Evolutionary conservation across 2,113 vertebrate species (phyloP).

Genomic region (Junco hyemalis): DNA sequence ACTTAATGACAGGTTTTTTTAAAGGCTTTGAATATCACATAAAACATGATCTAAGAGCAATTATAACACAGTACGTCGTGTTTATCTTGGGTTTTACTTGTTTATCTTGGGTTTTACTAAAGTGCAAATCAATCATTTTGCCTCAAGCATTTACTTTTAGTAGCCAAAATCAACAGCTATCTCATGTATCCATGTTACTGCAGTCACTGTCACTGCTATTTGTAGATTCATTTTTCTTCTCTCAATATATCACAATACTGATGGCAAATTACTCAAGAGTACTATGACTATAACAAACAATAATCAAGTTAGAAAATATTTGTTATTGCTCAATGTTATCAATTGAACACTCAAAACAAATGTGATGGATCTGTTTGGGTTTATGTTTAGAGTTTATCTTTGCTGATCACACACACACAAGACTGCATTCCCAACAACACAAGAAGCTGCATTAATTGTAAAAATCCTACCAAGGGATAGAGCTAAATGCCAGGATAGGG

Average conservation of each 20-base stretch:
- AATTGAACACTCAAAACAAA: not conserved
- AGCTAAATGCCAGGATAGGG: not conserved
- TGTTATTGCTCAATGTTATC: not conserved
- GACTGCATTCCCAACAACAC: not conserved
- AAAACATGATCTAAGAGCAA: slow-evolving; percentile 61
- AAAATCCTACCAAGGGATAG: not conserved
- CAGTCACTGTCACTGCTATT: not conserved
- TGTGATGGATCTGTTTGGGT: not conserved
- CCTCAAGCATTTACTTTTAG: slow-evolving; percentile 15
- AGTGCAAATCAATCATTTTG: slow-evolving; percentile 55
- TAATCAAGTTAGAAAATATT: not conserved
- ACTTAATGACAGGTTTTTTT: slow-evolving; percentile 33
- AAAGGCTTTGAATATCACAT: slow-evolving; percentile 53
- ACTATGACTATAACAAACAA: not conserved
- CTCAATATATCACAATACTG: not conserved
- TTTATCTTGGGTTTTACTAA: slow-evolving; percentile 55
- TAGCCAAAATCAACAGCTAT: slow-evolving; percentile 52
- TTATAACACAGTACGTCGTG: slow-evolving; percentile 6
- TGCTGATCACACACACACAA: not conserved
- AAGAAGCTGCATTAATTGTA: not conserved
- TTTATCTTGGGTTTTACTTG: slow-evolving; percentile 57
- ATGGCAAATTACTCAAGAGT: not conserved
- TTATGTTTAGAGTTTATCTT: not conserved
- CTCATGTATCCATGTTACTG: not conserved
- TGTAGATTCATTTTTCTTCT: not conserved